Evolutionary conservation across 1,140 invertebrate genomes (phyloP).

Genomic region (Harlomillsia oculata): DNA sequence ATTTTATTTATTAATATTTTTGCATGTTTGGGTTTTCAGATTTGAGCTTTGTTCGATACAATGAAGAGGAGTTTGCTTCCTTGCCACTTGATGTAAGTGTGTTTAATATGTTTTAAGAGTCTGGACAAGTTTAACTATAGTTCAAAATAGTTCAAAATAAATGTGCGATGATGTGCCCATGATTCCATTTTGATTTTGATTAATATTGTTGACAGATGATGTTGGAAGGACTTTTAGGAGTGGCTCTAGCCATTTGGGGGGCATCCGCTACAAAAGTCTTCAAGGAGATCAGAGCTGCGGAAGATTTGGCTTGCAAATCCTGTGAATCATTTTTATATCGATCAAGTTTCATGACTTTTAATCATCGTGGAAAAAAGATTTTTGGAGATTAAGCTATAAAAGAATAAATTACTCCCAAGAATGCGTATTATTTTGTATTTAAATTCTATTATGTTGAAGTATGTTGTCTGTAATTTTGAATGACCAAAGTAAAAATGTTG

Average conservation of each 20-base stretch:
- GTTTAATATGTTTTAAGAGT: not conserved
- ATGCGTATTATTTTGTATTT: too few relatives aligned
- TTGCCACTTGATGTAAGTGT: constrained; percentile 29
- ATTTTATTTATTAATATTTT: not conserved
- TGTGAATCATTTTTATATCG: constrained; percentile 30
- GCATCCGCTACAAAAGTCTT: constrained; percentile 32
- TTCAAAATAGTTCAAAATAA: not conserved
- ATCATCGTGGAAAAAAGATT: constrained; percentile 32
- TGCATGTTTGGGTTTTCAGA: constrained; percentile 6
- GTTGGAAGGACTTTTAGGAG: constrained; percentile 27
- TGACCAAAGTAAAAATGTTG: too few relatives aligned
- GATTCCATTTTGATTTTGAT: not conserved
- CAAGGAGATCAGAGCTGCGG: constrained; percentile 30
- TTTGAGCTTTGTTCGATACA: constrained; percentile 28
- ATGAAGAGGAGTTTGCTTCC: constrained; percentile 30
- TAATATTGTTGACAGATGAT: constrained; percentile 23
- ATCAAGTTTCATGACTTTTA: constrained; percentile 32
- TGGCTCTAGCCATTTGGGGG: constrained; percentile 33
- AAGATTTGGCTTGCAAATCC: constrained; percentile 32
- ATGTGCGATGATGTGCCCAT: not conserved
- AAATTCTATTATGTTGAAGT: too few relatives aligned
- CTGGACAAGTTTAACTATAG: not conserved
- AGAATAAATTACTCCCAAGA: not conserved
- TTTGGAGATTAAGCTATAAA: constrained; percentile 15
- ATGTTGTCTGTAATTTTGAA: too few relatives aligned